Evolutionary conservation across 1,140 invertebrate genomes (phyloP), one percentile per base, ranked within the genome.

Genomic region (Listronotus bonariensis): DNA sequence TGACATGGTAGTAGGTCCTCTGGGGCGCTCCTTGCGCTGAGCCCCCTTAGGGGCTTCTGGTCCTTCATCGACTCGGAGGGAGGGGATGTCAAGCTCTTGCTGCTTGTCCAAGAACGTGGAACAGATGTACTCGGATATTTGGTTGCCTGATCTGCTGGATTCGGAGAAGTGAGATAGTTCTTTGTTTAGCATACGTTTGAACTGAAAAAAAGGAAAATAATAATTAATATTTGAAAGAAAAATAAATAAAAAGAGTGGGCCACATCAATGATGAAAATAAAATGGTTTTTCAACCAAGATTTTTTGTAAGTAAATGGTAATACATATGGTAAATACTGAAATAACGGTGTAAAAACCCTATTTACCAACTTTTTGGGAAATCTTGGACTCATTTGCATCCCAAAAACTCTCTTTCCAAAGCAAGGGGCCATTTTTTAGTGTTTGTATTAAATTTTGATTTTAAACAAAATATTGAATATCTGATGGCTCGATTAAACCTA

Each of bases 151-250:
- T 84, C 96, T 98, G 80, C 94, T 97, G 52, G 96, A 98, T 79
- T 99, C 97, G 36, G 96, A 98, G 83, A 99, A 99, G 81, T 98
- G 96, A 78, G 93, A 98, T 72, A 99, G 85, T 82, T 99, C 97
- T 84, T 98, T 97, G 84, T 99, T 99, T 77, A 99, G 87, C 95
- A 99, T 98, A 80, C 96, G 89, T 82, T 98, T 98, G 86, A 99
- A 99, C 96, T 99, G 87, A 58, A 91, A 85, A 72, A 73, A 77
- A 76, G 66, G 67, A 55, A 63, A 59, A 54, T 57, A 31, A 0
- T 18, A 15, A 40, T 15, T 17, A 15, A 34, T 31, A 3, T 31
- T 2, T 15, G 7, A 11, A 15, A n/a, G 1, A 12, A 3, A 15
- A 8, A 3, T 15, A 11, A n/a, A 7, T 7, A 43, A 43, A 2